Percentiles rank a stretch among this genome's conserved stretches.
Evolutionary conservation across 2,113 vertebrate species (phyloP).

Genomic region (Lampris incognitus): DNA sequence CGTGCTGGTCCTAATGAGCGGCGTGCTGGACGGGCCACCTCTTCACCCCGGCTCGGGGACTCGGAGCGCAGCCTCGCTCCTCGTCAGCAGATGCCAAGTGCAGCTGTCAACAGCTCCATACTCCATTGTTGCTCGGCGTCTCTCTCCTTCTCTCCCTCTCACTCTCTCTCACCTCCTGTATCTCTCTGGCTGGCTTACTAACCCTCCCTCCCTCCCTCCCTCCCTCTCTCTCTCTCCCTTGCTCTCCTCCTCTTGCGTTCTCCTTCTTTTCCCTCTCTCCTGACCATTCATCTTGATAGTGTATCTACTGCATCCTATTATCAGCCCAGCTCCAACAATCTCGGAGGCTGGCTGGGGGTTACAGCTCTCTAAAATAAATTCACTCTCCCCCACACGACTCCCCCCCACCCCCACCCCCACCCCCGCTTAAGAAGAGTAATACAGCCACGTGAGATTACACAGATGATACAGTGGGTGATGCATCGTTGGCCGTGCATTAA

Average conservation of each 20-base stretch:
- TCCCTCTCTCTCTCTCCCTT: background rate
- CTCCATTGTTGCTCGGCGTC: constrained; percentile 75
- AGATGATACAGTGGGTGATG: constrained; percentile 66
- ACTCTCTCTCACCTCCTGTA: constrained; percentile 22
- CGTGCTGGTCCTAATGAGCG: constrained; percentile 90
- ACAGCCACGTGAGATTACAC: constrained; percentile 67
- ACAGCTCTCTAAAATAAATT: constrained; percentile 55
- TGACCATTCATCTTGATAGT: constrained; percentile 54
- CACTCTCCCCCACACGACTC: constrained; percentile 42
- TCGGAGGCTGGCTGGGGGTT: constrained; percentile 67
- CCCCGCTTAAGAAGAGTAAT: constrained; percentile 64
- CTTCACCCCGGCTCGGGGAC: constrained; percentile 94
- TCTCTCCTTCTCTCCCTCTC: constrained; percentile 45
- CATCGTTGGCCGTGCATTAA: constrained; percentile 75
- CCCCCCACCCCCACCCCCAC: constrained; percentile 24
- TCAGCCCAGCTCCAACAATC: constrained; percentile 50
- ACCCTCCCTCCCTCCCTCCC: background rate
- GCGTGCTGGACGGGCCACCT: constrained; percentile 89
- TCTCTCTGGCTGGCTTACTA: constrained; percentile 5
- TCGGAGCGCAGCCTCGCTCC: constrained; percentile 86
- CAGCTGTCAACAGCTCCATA: constrained; percentile 88
- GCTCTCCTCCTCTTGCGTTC: background rate
- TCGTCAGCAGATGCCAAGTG: constrained; percentile 92
- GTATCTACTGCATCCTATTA: constrained; percentile 55
- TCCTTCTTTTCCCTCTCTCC: background rate